Evolutionary conservation across 2,113 vertebrate genomes (phyloP).

Genomic region (Pedetes capensis): DNA sequence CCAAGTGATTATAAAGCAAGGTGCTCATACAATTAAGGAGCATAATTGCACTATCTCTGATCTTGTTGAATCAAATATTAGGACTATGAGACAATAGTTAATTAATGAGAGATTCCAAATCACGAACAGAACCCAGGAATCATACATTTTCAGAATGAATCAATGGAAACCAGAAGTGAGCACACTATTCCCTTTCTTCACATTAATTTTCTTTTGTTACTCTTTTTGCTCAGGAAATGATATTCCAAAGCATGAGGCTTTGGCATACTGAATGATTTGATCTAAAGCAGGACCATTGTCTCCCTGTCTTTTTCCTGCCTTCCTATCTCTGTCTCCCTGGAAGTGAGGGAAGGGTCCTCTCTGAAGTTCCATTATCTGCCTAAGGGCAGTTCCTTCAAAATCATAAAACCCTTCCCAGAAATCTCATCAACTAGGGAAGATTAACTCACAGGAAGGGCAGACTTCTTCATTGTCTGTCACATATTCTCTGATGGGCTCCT

Average conservation of each 20-base stretch:
- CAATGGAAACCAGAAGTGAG: rapidly evolving
- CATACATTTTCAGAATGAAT: neutral
- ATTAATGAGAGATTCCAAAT: neutral
- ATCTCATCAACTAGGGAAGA: neutral
- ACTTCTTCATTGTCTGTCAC: neutral
- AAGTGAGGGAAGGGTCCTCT: neutral
- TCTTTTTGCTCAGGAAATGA: neutral
- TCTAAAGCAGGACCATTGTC: neutral
- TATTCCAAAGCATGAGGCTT: neutral
- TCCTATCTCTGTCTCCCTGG: neutral
- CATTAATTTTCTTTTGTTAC: neutral
- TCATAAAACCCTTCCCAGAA: neutral
- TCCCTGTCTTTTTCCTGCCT: neutral
- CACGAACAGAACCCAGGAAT: neutral
- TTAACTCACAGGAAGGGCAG: neutral
- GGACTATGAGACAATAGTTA: neutral
- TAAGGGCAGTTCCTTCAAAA: neutral
- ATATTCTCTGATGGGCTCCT: neutral
- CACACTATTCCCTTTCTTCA: neutral
- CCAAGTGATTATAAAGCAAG: neutral
- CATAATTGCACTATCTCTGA: neutral
- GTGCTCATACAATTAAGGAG: neutral
- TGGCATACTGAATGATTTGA: neutral
- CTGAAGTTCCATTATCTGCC: neutral
- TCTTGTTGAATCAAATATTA: neutral